Percentiles rank a stretch among this genome's conserved stretches.
Conservation (phyloP, 2,113 vertebrate genomes). For the Eulacestoma nigropectus region DNA sequence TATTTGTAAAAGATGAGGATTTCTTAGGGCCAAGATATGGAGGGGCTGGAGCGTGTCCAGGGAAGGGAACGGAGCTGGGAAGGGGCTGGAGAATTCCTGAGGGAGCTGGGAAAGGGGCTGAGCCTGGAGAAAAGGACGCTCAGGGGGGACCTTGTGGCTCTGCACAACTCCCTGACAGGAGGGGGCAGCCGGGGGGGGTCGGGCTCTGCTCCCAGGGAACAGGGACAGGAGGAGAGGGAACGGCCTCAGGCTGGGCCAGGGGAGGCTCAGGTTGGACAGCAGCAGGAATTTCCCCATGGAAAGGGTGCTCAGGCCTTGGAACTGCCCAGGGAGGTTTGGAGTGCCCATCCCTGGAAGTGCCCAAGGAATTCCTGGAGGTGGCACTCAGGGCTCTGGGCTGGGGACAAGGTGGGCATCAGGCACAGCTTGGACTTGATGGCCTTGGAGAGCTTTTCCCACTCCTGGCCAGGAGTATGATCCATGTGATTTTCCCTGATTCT, state of each 20-base stretch:
- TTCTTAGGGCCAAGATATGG: background rate
- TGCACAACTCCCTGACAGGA: too few relatives aligned
- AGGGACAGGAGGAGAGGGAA: background rate
- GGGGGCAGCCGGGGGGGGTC: too few relatives aligned
- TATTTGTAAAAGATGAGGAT: background rate
- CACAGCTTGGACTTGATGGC: too few relatives aligned
- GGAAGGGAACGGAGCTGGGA: background rate
- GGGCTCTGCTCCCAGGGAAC: background rate
- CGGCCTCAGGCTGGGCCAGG: background rate
- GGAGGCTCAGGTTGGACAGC: background rate
- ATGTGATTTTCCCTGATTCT: background rate
- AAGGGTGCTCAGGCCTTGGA: background rate
- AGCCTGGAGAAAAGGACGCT: background rate
- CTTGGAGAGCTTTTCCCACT: background rate
- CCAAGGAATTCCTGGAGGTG: background rate
- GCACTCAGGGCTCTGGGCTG: background rate
- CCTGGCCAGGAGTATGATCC: background rate
- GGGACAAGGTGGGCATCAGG: too few relatives aligned
- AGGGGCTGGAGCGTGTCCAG: background rate
- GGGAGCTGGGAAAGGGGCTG: background rate
- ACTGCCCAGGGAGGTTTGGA: background rate
- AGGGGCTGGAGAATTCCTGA: background rate
- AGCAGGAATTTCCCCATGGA: too few relatives aligned
- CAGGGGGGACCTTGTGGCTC: background rate
- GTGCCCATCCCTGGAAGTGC: background rate